Base-by-base conservation (phyloP, 1,140 invertebrate genomes). In the Drosophila aff. region DNA sequence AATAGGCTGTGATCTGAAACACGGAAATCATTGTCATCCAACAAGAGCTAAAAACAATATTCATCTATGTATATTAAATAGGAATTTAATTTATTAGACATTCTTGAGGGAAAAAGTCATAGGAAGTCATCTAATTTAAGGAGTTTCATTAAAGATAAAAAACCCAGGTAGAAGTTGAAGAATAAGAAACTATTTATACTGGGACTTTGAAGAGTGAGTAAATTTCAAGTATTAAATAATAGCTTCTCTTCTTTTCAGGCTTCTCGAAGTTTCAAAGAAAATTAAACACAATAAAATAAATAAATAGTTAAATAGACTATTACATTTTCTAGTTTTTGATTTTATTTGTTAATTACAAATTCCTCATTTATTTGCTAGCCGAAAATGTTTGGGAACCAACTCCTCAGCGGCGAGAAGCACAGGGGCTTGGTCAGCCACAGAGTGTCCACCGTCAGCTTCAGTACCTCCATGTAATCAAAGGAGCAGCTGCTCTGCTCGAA, bases 351-450 rank as follows among this genome's bases (percentile, higher is more conserved):
- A 13, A 13, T 40, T 23, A 26, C 9, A 40, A 28, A 36, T 41
- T 11, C 11, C 23, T 33, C 28, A 13, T 49, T 47, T 41, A 11
- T 46, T 38, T 28, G 9, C 46, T 76, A 92, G 28, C 91, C 91
- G 43, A 92, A 91, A 33, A 91, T 85, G 21, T 92, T 92, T 16
- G 79, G 79, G 43, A 92, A 92, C 91, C 91, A 92, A 43, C 78
- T 92, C 28, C 91, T 71, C 15, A 91, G 21, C 4, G 91, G 91
- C 0, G 91, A 86, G 46, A 91, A 81, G 66, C 92, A 92, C 49
- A 82, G 41, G 9, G 92, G 91, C 23, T 91, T 92, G 18, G 82
- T 91, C n/a, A 92, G n/a, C 92, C 92, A 92, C 7, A 92, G 47
- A 0, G 85, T 75, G 63, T 92, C 92, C 40, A 92, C 90, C 6